Percentiles rank a stretch among this genome's conserved stretches.
Conservation (phyloP, 2,113 vertebrate species). For the Hippocampus abdominalis region DNA sequence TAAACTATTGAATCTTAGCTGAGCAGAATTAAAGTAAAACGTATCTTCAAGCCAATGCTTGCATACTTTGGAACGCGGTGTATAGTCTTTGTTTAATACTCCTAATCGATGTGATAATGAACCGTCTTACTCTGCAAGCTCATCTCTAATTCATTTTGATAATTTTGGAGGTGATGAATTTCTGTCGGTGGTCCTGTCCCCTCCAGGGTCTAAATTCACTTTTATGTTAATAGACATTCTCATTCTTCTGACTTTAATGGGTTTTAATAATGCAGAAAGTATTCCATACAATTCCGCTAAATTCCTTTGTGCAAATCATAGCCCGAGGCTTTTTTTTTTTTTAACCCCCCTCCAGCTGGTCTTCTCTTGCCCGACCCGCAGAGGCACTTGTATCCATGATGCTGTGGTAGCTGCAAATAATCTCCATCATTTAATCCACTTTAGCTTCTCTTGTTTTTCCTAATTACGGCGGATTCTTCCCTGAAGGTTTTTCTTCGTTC, state of each 20-base stretch:
- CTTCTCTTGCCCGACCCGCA: conserved; percentile 26
- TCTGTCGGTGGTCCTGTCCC: conserved; percentile 28
- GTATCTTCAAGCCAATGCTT: too few relatives aligned
- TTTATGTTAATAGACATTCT: conserved; percentile 47
- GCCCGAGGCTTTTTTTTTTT: conserved; percentile 41
- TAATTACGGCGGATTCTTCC: conserved; percentile 44
- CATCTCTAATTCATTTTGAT: neutral
- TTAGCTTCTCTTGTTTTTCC: conserved; percentile 55
- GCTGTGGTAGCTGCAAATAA: conserved; percentile 45
- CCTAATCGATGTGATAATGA: neutral
- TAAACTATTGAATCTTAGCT: too few relatives aligned
- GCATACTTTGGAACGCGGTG: neutral
- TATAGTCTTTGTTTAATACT: neutral
- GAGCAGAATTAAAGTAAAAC: too few relatives aligned
- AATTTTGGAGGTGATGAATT: conserved; percentile 38
- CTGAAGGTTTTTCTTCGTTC: neutral
- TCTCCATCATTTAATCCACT: conserved; percentile 51
- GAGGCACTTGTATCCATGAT: conserved; percentile 42
- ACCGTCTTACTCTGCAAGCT: neutral
- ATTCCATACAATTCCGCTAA: conserved; percentile 45
- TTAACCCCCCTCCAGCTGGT: neutral
- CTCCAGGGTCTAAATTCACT: conserved; percentile 43
- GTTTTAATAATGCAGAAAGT: conserved; percentile 51
- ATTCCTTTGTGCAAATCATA: conserved; percentile 47
- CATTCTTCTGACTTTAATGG: conserved; percentile 45